Evolutionary conservation across 2,797 vertebrate genomes (phyloP).

Genomic region (Coranthus polyacanthus): DNA sequence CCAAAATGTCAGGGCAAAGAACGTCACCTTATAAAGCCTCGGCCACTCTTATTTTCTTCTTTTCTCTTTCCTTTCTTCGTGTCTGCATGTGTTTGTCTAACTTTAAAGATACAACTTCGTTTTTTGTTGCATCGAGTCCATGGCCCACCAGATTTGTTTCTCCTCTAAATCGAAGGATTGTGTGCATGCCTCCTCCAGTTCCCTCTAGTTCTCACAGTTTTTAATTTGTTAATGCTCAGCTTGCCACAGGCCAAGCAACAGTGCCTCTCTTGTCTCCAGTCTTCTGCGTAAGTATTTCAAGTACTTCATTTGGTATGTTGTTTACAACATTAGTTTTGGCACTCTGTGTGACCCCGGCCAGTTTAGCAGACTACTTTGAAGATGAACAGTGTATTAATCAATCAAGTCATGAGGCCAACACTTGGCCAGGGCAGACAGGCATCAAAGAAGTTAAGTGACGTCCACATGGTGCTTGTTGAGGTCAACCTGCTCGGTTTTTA

Average conservation of each 20-base stretch:
- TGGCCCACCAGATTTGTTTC: conserved; percentile 4
- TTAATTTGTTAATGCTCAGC: conserved; percentile 51
- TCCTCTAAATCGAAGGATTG: conserved; percentile 16
- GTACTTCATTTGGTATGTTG: conserved; percentile 44
- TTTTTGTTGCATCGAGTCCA: conserved; percentile 15
- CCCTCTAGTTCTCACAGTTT: conserved; percentile 50
- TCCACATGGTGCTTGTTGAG: conserved; percentile 44
- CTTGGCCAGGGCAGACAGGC: conserved; percentile 43
- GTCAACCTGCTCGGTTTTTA: conserved; percentile 25
- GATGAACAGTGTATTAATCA: conserved; percentile 65
- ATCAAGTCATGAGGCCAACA: conserved; percentile 38
- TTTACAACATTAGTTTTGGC: conserved; percentile 61
- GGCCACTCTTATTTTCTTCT: conserved; percentile 20
- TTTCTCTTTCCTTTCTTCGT: background rate
- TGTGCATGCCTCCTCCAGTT: conserved; percentile 25
- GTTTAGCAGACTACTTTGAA: conserved; percentile 58
- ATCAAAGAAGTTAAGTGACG: conserved; percentile 51
- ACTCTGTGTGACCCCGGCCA: conserved; percentile 52
- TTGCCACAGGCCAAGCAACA: conserved; percentile 37
- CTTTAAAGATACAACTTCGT: conserved; percentile 4
- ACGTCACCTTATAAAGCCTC: conserved; percentile 44
- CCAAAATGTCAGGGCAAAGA: conserved; percentile 65
- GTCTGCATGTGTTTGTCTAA: conserved; percentile 18
- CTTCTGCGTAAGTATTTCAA: conserved; percentile 23
- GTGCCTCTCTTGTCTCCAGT: conserved; percentile 33